phyloP scores from a whole-genome alignment of 2,797 vertebrate species.

The Macropodus opercularis region DNA sequence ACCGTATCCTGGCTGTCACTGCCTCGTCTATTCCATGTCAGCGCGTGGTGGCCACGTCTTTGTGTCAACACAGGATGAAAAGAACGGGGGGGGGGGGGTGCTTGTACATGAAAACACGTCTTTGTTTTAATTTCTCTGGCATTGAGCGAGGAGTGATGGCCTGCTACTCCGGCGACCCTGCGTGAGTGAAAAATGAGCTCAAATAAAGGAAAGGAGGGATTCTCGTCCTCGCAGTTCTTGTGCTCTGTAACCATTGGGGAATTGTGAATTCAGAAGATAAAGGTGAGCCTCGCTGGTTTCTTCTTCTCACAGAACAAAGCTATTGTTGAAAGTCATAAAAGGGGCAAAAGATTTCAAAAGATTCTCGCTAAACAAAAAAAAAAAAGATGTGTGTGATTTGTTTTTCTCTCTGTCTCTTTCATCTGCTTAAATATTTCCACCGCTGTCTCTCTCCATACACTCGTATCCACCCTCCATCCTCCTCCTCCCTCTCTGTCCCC shows the following conservation, averaged over 20 bases:
- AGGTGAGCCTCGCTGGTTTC: slow-evolving; percentile 46
- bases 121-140: slow-evolving; percentile 51
- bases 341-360: slow-evolving; percentile 32
- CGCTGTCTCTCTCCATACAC: neutral
- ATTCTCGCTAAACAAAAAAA: slow-evolving; percentile 29
- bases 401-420: slow-evolving; percentile 56
- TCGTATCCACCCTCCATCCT: neutral
- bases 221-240: slow-evolving; percentile 38
- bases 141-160: slow-evolving; percentile 29
- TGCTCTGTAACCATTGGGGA: slow-evolving; percentile 22
- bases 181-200: slow-evolving; percentile 52
- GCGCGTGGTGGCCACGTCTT: slow-evolving; percentile 47
- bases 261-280: slow-evolving; percentile 59
- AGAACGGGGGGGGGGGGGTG: slow-evolving; percentile 3
- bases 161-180: slow-evolving; percentile 44
- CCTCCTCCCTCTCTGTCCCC: slow-evolving; percentile 24
- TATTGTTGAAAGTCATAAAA: slow-evolving; percentile 64
- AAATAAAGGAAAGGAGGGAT: slow-evolving; percentile 43
- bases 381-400: slow-evolving; percentile 45
- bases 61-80: slow-evolving; percentile 51
- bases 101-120: slow-evolving; percentile 33
- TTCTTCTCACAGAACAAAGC: slow-evolving; percentile 57
- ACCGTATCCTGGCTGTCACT: slow-evolving; percentile 73
- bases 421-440: slow-evolving; percentile 46
- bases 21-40: slow-evolving; percentile 53